Evolutionary conservation across 2,888 invertebrate species (phyloP).

Genomic region (Drymonia ruficornis): DNA sequence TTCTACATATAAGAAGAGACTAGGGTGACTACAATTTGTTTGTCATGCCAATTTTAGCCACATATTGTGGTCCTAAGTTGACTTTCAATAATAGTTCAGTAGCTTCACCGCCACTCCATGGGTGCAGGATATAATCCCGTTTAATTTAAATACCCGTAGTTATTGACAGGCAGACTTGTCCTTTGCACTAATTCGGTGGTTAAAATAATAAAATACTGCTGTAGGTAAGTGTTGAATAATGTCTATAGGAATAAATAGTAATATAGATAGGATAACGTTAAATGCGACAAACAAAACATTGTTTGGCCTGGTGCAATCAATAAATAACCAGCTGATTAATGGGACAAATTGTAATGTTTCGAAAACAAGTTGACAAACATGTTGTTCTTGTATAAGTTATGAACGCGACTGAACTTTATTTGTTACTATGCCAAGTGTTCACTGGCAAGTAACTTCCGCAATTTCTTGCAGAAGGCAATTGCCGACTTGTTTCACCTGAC

Average conservation of each 20-base stretch:
- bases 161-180: conserved; percentile 8
- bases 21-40: no score
- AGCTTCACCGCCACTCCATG: neutral
- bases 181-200: conserved; percentile 30
- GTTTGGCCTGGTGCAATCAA: no score
- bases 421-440: no score
- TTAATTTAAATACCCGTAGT: conserved; percentile 23
- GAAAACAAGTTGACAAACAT: neutral
- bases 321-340: neutral
- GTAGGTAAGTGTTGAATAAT: conserved; percentile 5
- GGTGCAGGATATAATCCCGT: neutral
- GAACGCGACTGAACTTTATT: neutral
- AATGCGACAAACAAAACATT: no score
- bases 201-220: conserved; percentile 31
- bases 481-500: no score
- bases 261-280: no score
- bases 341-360: neutral
- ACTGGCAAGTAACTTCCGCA: no score
- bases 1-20: no score
- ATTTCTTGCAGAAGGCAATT: no score
- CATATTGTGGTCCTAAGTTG: no score
- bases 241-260: neutral
- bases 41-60: no score
- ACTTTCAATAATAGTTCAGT: neutral
- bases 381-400: conserved; percentile 1